A percentile compares a stretch with the other conserved stretches of the same genome.
These are phyloP conservation scores for Scartelaos histophorus DNA, from an alignment of 2,113 vertebrate genomes.

Conservation along the genomic window DNA sequence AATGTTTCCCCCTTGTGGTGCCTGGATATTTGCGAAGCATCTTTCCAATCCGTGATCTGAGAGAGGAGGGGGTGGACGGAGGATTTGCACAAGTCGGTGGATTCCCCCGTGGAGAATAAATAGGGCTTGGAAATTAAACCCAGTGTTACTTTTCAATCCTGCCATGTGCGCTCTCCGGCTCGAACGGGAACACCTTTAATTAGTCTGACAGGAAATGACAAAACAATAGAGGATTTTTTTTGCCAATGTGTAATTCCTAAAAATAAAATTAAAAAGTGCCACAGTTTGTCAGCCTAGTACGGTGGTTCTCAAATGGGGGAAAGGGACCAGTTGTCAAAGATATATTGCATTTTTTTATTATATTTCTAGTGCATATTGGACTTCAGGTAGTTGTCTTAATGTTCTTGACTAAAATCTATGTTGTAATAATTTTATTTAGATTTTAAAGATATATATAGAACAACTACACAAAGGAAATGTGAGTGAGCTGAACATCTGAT, in stretches of 20 bases:
- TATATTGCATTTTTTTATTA: no score
- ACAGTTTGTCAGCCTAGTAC: conserved; percentile 2
- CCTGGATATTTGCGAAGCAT: conserved; percentile 45
- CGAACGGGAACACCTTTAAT: conserved; percentile 32
- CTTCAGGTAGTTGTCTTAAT: no score
- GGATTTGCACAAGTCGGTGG: conserved; percentile 40
- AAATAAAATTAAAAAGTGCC: background rate
- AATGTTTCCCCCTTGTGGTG: conserved; percentile 77
- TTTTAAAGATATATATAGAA: no score
- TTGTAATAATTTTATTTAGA: no score
- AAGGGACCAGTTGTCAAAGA: background rate
- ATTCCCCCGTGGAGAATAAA: conserved; percentile 40
- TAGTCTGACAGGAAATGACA: conserved; percentile 29
- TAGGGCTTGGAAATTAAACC: conserved; percentile 54
- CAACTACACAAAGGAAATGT: no score
- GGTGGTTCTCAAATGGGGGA: background rate
- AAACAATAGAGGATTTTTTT: conserved; percentile 19
- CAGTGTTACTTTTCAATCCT: conserved; percentile 46
- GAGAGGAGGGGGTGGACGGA: conserved; percentile 17
- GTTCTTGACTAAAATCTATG: no score
- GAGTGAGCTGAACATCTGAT: no score
- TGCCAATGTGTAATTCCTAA: conserved; percentile 6
- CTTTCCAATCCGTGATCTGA: conserved; percentile 40
- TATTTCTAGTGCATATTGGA: no score
- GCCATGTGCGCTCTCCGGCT: background rate